phyloP scores from a whole-genome alignment of 2,113 vertebrate species.

The Macroglossus sobrinus region DNA sequence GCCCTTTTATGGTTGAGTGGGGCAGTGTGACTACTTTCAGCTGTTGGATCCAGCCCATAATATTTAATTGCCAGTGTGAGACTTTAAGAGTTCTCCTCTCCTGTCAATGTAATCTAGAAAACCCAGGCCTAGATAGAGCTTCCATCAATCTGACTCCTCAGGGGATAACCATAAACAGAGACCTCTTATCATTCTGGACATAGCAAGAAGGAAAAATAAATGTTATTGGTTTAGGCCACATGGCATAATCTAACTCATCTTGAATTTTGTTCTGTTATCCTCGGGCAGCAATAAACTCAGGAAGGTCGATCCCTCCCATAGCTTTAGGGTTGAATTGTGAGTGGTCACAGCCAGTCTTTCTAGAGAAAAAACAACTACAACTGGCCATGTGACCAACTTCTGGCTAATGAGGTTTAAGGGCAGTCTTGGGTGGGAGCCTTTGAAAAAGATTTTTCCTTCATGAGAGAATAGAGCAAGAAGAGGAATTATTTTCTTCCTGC shows the following conservation, averaged over 20 bases:
- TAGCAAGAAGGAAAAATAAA: neutral
- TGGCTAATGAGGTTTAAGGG: neutral
- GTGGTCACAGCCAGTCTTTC: neutral
- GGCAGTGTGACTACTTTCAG: neutral
- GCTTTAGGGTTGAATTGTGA: neutral
- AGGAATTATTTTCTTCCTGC: neutral
- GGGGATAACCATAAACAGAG: neutral
- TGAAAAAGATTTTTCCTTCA: neutral
- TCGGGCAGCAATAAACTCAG: neutral
- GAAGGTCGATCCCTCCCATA: neutral
- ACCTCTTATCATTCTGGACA: neutral
- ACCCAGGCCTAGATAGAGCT: too few species aligned
- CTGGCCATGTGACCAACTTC: neutral
- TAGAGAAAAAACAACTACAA: neutral
- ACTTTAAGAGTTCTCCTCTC: neutral
- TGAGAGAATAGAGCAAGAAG: neutral
- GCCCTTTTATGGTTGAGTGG: neutral
- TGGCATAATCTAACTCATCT: neutral
- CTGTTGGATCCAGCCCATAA: neutral
- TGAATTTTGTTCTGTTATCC: neutral
- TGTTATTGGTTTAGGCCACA: neutral
- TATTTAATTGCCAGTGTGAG: neutral
- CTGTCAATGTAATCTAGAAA: neutral
- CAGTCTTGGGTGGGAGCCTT: neutral
- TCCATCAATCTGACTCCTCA: neutral